Base-by-base conservation (phyloP, 2,113 vertebrate genomes). In the Helogale parvula region DNA sequence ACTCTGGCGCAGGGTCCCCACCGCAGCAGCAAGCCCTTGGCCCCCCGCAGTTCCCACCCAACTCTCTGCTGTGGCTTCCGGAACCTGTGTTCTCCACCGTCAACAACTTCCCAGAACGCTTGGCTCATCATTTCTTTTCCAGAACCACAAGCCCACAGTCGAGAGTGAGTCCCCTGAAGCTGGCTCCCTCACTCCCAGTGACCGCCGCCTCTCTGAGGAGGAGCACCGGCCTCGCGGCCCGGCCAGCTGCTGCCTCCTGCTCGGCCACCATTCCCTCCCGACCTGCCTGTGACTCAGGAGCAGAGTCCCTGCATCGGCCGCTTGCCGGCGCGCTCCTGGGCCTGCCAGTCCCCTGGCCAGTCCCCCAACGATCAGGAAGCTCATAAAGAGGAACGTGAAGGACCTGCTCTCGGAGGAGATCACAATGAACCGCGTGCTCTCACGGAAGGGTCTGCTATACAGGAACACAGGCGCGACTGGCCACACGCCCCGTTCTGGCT, bases 281-380 rank as follows among this genome's bases (percentile, higher is more conserved):
- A 7, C 10, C 31, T 9, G 29, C 68, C 68, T 4, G 31, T 4
- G 10, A 19, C 80, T 21, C 41, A 38, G 4, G 31, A 74, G 29
- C 23, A 0, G 0, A 72, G 27, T 3, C 31, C 41, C 68, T 21
- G 7, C 5, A 7, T 9, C 54, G 41, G 19, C 3, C n/a, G 25
- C 10, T 33, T 7, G 29, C 35, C 11, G 23, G 16, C 5, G 27
- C 35, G 41, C 63, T 10, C 89, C 21, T 2, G 3, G 0, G 12
- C 38, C 66, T 47, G 3, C 23, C 21, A 63, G 25, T 14, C 31
- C 38, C 16, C 17, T 5, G 35, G 90, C 15, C 21, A 3, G 52
- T 10, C 50, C 52, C 29, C n/a, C 54, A 33, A 57, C 10, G 69
- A 54, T 57, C 3, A 50, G 21, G n/a, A 71, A 29, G 63, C 63